Conservation (phyloP, 2,113 vertebrate species). For the Callipepla californica region DNA sequence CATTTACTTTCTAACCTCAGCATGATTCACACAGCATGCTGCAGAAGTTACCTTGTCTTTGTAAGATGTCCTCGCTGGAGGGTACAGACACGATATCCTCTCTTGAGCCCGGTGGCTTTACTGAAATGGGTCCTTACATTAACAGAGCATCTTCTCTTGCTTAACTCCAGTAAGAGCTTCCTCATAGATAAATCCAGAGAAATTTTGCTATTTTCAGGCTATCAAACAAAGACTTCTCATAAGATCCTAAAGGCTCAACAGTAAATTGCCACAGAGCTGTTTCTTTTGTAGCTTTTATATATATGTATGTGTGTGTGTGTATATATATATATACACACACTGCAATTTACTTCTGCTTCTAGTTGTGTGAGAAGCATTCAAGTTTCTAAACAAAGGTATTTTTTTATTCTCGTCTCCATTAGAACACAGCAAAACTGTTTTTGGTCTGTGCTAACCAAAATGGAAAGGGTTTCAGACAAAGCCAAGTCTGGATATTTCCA, state of each 20-base stretch:
- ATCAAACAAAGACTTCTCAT: neutral
- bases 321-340: neutral
- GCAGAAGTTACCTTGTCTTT: neutral
- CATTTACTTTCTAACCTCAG: neutral
- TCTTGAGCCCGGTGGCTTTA: neutral
- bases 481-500: neutral
- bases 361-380: neutral
- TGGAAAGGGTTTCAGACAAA: neutral
- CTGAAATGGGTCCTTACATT: neutral
- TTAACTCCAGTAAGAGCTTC: neutral
- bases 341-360: neutral
- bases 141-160: neutral
- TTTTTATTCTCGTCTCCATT: neutral
- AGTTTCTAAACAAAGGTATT: neutral
- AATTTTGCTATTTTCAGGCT: neutral
- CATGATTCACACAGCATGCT: accelerated
- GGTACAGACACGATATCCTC: neutral
- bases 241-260: neutral
- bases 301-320: neutral
- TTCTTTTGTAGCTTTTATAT: neutral
- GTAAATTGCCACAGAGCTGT: neutral
- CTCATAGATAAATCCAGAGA: neutral
- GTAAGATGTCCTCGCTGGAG: neutral
- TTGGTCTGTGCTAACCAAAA: neutral
- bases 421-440: neutral